A percentile compares a stretch with the other conserved stretches of the same genome.
phyloP scores from a whole-genome alignment of 1,140 invertebrate genomes.

The Ceratoteleas bidentatus region DNA sequence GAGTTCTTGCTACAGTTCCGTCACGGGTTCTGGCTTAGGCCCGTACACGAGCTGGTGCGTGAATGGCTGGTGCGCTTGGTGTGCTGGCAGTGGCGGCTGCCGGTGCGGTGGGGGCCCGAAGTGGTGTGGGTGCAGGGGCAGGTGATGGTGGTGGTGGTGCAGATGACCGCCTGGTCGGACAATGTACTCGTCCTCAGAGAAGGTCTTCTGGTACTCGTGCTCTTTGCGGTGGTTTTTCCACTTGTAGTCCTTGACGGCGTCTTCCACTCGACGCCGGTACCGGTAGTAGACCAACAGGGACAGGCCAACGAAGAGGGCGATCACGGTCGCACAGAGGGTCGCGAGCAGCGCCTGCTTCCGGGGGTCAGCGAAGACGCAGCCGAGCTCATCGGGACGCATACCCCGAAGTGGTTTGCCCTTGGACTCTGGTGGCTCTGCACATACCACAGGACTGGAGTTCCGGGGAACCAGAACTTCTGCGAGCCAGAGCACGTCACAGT shows the following conservation, averaged over 20 bases:
- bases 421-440: constrained; percentile 86
- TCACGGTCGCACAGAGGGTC: constrained; percentile 85
- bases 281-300: constrained; percentile 89
- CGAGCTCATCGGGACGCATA: constrained; percentile 88
- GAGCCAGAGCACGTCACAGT: constrained; percentile 90
- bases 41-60: constrained; percentile 82
- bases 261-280: constrained; percentile 87
- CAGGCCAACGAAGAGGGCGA: constrained; percentile 86
- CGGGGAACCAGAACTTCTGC: constrained; percentile 87
- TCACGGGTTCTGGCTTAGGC: constrained; percentile 90
- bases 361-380: constrained; percentile 88
- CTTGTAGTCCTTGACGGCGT: constrained; percentile 90
- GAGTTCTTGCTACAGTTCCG: constrained; percentile 96
- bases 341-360: constrained; percentile 90
- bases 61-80: constrained; percentile 78
- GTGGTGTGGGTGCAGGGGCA: constrained; percentile 73
- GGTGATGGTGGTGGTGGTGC: constrained; percentile 70
- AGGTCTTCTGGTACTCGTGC: constrained; percentile 93
- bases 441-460: constrained; percentile 89
- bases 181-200: constrained; percentile 91
- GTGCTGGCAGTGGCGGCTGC: constrained; percentile 77
- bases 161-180: constrained; percentile 83
- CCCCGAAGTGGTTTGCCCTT: constrained; percentile 85
- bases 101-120: constrained; percentile 46
- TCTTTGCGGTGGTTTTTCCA: constrained; percentile 90